Evolutionary conservation across 2,888 invertebrate genomes (phyloP).

Genomic region (Spodoptera exigua): DNA sequence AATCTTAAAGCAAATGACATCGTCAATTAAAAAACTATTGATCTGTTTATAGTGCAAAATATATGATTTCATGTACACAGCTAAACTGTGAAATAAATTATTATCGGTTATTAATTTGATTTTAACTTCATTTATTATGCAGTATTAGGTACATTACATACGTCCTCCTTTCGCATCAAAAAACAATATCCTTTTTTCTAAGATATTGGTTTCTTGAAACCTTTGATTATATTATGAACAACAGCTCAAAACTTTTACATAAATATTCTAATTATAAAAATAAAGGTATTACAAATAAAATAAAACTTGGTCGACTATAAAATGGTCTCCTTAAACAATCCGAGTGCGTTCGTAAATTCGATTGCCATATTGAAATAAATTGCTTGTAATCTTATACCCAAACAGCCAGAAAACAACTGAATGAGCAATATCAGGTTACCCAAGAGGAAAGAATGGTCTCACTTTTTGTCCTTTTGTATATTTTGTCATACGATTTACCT

Average conservation of each 20-base stretch:
- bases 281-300: constrained; percentile 65
- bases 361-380: constrained; percentile 87
- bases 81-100: no score
- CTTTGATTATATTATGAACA: no score
- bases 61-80: no score
- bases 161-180: no score
- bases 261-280: constrained; percentile 36
- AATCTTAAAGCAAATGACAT: no score
- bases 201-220: no score
- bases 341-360: constrained; percentile 81
- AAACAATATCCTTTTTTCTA: no score
- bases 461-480: constrained; percentile 76
- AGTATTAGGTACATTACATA: no score
- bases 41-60: no score
- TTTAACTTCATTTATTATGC: no score
- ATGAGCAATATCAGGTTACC: constrained; percentile 87
- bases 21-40: no score
- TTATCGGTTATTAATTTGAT: no score
- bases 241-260: constrained; percentile 4
- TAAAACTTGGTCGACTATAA: constrained; percentile 72
- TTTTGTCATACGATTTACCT: constrained; percentile 73
- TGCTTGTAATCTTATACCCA: constrained; percentile 89
- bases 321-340: constrained; percentile 75
- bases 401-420: constrained; percentile 87
- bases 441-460: constrained; percentile 77